These are phyloP conservation scores for Orchestes rusci DNA, from an alignment of 2,888 invertebrate genomes.

Conservation along the genomic window DNA sequence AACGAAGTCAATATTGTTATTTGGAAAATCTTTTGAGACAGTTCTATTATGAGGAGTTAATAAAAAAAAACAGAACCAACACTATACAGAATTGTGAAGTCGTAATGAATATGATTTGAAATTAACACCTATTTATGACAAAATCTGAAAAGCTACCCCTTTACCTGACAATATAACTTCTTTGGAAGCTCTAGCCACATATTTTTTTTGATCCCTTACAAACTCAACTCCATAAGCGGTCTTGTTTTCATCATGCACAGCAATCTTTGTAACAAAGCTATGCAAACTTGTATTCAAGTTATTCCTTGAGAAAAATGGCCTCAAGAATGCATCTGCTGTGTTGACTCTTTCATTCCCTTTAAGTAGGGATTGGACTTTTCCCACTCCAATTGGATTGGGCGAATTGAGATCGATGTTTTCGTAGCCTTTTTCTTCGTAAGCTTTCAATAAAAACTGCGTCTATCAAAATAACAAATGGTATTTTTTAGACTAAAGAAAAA, in stretches of 20 bases:
- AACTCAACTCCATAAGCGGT: constrained; percentile 12
- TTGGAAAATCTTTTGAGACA: too few relatives aligned
- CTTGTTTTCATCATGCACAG: constrained; percentile 1
- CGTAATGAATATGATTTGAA: too few relatives aligned
- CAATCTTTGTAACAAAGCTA: constrained; percentile 12
- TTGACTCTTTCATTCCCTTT: constrained; percentile 10
- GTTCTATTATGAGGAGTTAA: too few relatives aligned
- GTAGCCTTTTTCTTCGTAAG: constrained; percentile 8
- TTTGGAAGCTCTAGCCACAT: constrained; percentile 7
- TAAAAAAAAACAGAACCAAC: too few relatives aligned
- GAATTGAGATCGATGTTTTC: constrained; percentile 8
- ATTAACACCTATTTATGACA: too few relatives aligned
- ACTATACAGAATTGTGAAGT: too few relatives aligned
- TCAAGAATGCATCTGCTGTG: constrained; percentile 9
- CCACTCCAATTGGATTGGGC: constrained; percentile 1
- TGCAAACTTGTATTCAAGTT: constrained; percentile 9
- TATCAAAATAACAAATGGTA: too few relatives aligned
- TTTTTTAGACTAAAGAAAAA: too few relatives aligned
- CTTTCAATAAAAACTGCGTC: not conserved
- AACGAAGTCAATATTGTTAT: too few relatives aligned
- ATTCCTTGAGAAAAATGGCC: not conserved
- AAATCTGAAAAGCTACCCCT: too few relatives aligned
- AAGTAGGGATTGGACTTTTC: not conserved
- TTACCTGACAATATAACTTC: constrained; percentile 18
- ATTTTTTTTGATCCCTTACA: constrained; percentile 8